These are phyloP conservation scores for Caretta caretta DNA, from an alignment of 2,113 vertebrate genomes.

Conservation along the genomic window DNA sequence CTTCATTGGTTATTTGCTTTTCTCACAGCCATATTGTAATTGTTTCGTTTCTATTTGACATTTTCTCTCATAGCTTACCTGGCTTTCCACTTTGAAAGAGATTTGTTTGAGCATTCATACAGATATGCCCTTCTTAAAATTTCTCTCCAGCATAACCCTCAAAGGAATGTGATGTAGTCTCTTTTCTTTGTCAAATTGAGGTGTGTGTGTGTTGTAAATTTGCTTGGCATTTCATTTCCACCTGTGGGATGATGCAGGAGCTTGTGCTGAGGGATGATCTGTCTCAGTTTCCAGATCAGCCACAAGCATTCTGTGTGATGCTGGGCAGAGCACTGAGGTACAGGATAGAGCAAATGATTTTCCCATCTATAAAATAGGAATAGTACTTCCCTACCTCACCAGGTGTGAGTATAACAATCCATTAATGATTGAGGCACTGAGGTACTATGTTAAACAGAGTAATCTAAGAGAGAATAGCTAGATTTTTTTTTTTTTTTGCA, in stretches of 20 bases:
- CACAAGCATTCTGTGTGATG: neutral
- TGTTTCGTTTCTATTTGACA: neutral
- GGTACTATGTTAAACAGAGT: neutral
- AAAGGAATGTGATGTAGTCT: neutral
- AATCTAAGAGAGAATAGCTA: neutral
- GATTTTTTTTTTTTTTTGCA: neutral
- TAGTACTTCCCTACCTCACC: neutral
- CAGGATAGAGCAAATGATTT: neutral
- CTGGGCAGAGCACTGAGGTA: neutral
- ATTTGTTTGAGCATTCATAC: accelerated
- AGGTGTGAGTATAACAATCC: neutral
- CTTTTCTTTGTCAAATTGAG: neutral
- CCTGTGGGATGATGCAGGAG: neutral
- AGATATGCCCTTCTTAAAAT: neutral
- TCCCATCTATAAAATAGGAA: neutral
- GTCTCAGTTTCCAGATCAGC: neutral
- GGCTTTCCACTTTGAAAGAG: neutral
- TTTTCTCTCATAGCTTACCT: neutral
- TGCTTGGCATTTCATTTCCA: neutral
- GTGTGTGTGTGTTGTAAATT: neutral
- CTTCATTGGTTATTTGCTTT: neutral
- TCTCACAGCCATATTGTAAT: neutral
- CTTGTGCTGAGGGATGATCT: neutral
- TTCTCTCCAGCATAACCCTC: neutral
- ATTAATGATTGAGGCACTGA: no score